Percentiles rank a stretch among this genome's conserved stretches.
Conservation (phyloP, 2,113 vertebrate species). For the Lates calcarifer region DNA sequence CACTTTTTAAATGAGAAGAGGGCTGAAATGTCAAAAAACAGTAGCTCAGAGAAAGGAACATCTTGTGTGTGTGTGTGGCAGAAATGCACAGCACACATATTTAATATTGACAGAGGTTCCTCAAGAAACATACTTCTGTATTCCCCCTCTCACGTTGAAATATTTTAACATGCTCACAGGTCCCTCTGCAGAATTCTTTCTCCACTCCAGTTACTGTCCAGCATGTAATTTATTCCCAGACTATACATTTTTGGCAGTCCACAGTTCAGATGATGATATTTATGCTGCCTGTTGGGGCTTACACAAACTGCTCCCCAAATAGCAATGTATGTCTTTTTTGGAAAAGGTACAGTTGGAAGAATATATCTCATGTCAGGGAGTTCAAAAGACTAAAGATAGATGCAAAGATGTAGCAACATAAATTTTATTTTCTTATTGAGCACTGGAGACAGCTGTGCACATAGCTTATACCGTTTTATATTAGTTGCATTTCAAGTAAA, state of each 20-base stretch:
- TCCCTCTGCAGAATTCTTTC: conserved; percentile 77
- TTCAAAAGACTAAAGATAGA: conserved; percentile 34
- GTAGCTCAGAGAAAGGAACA: not conserved
- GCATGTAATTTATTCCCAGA: conserved; percentile 85
- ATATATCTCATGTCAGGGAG: not conserved
- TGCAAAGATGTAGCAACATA: conserved; percentile 60
- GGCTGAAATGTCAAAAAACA: not conserved
- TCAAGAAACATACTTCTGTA: conserved; percentile 48
- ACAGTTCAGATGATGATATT: conserved; percentile 79
- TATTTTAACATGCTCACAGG: conserved; percentile 38
- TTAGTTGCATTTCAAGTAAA: conserved; percentile 76
- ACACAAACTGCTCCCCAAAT: conserved; percentile 49
- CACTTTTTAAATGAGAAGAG: not conserved
- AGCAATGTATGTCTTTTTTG: conserved; percentile 33
- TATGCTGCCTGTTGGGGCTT: conserved; percentile 36
- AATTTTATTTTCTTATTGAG: conserved; percentile 77
- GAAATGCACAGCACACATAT: conserved; percentile 3
- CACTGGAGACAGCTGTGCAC: conserved; percentile 73
- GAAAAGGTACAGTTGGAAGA: conserved; percentile 15
- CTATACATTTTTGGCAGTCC: conserved; percentile 79
- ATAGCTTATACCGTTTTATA: conserved; percentile 74
- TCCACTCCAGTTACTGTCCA: conserved; percentile 77
- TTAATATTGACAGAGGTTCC: not conserved
- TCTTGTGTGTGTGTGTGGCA: not conserved
- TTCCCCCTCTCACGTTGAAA: conserved; percentile 72